Evolutionary conservation across 2,113 vertebrate genomes (phyloP).

Genomic region (Lophochroa leadbeateri): DNA sequence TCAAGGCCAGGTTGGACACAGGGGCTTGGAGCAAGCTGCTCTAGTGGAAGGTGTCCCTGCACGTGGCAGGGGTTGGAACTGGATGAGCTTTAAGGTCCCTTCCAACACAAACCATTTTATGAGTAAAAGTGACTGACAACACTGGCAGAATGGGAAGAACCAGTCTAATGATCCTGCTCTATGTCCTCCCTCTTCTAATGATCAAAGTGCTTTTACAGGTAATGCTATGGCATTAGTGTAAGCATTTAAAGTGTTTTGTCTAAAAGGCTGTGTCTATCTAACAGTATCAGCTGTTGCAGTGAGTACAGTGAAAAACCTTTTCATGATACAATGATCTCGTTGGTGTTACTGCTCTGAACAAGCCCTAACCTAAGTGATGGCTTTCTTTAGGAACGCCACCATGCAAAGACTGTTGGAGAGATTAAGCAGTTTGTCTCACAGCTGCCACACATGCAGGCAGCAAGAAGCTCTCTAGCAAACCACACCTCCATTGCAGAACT

Average conservation of each 20-base stretch:
- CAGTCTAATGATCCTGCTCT: background rate
- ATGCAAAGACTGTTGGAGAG: slow-evolving; percentile 95
- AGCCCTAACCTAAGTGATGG: background rate
- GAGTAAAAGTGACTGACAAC: background rate
- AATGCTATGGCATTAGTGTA: background rate
- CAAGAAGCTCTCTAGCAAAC: slow-evolving; percentile 91
- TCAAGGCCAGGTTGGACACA: background rate
- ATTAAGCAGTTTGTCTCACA: slow-evolving; percentile 99
- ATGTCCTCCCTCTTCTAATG: background rate
- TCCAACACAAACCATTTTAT: background rate
- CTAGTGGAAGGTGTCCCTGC: background rate
- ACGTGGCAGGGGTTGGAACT: background rate
- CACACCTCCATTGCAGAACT: slow-evolving; percentile 97
- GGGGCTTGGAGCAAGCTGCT: background rate
- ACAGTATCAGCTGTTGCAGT: background rate
- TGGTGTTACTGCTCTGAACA: background rate
- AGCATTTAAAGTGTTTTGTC: background rate
- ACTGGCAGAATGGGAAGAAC: background rate
- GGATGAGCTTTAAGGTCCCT: background rate
- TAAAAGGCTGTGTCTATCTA: rapidly evolving
- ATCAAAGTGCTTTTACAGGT: background rate
- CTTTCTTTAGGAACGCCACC: slow-evolving; percentile 88
- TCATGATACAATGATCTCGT: background rate
- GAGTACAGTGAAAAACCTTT: background rate
- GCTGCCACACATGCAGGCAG: slow-evolving; percentile 98